Conservation (phyloP, 2,888 invertebrate species). For the Ceriagrion tenellum region DNA sequence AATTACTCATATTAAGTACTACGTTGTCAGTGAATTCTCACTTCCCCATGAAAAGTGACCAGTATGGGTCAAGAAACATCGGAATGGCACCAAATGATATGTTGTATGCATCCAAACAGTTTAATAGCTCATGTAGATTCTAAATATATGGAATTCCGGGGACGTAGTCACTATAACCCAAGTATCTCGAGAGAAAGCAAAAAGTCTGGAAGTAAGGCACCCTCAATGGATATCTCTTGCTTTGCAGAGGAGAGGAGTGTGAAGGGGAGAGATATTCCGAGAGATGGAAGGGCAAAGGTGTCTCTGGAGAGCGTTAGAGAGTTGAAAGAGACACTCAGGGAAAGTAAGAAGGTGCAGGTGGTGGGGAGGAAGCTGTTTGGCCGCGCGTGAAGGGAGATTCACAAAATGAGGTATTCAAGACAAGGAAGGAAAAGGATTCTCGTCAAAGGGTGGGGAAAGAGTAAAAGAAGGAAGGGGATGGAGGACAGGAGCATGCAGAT, state of each 20-base stretch:
- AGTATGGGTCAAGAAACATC: too few species aligned
- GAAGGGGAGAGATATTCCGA: neutral
- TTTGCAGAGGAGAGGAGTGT: neutral
- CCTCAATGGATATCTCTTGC: neutral
- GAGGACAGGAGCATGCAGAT: neutral
- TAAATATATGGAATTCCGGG: too few species aligned
- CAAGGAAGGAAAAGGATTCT: neutral
- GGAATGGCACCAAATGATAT: too few species aligned
- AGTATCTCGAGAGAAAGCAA: neutral
- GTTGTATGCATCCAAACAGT: too few species aligned
- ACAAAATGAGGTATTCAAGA: constrained; percentile 34
- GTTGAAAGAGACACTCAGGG: constrained; percentile 42
- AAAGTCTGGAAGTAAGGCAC: neutral
- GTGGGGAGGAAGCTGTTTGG: neutral
- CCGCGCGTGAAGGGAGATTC: neutral
- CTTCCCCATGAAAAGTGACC: too few species aligned
- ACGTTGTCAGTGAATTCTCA: too few species aligned
- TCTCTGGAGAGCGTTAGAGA: neutral
- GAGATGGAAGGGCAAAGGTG: neutral
- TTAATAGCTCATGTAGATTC: too few species aligned
- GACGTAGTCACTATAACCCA: too few species aligned
- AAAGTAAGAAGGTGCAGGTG: neutral
- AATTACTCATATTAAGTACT: too few species aligned
- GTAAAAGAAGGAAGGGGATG: neutral
- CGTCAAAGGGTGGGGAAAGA: constrained; percentile 42